These are phyloP conservation scores for Capreolus pygargus DNA, from an alignment of 2,113 vertebrate species.

Conservation along the genomic window DNA sequence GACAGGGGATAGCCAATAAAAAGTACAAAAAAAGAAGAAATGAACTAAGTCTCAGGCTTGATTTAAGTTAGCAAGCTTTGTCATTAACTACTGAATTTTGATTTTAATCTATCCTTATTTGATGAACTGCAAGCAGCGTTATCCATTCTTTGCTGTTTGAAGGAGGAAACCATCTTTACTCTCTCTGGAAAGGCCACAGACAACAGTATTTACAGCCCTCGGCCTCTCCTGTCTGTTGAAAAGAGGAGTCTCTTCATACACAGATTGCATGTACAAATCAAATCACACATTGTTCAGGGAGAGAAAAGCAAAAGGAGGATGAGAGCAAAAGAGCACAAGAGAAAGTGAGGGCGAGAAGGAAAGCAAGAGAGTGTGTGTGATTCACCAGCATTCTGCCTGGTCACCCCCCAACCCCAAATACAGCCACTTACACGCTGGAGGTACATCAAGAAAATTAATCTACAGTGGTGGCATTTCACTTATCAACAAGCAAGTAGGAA, in stretches of 20 bases:
- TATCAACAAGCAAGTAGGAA: not conserved
- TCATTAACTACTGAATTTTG: not conserved
- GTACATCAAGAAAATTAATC: not conserved
- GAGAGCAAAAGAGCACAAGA: not conserved
- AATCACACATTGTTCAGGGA: not conserved
- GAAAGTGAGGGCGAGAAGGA: not conserved
- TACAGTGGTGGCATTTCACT: not conserved
- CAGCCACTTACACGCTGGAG: not conserved
- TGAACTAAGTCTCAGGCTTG: not conserved
- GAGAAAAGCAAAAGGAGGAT: not conserved
- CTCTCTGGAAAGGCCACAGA: not conserved
- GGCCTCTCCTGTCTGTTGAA: not conserved
- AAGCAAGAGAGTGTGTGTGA: not conserved
- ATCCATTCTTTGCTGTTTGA: not conserved
- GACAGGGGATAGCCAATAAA: not conserved
- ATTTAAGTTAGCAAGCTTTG: not conserved
- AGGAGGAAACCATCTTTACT: not conserved
- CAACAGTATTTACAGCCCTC: not conserved
- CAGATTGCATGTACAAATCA: not conserved
- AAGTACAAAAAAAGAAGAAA: not conserved
- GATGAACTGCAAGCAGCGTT: not conserved
- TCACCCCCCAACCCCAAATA: not conserved
- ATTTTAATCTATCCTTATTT: slow-evolving; percentile 24
- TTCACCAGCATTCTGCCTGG: not conserved
- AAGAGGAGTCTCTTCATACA: not conserved